A percentile compares a stretch with the other conserved stretches of the same genome.
Evolutionary conservation across 2,797 vertebrate species (phyloP).

Genomic region (Numenius phaeopus): DNA sequence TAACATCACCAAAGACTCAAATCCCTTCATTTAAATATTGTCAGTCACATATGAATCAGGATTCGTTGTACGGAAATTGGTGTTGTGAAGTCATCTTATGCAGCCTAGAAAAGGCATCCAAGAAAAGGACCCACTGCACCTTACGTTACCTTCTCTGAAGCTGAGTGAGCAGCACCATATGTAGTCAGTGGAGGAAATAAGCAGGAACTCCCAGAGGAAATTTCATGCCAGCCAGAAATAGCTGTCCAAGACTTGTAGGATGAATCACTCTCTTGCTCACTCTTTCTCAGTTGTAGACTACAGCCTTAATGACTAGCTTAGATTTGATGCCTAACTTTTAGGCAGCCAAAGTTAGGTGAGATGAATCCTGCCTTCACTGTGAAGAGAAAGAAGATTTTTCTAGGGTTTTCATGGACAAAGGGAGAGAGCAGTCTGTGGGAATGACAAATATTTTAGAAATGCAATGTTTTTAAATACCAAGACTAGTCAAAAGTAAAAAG

Average conservation of each 20-base stretch:
- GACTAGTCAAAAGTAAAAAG: neutral
- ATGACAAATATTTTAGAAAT: neutral
- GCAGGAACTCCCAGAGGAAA: neutral
- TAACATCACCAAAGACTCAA: neutral
- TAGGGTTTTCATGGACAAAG: neutral
- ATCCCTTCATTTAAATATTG: neutral
- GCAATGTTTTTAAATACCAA: neutral
- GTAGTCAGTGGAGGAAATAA: conserved; percentile 23
- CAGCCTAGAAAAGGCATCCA: neutral
- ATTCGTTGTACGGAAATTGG: neutral
- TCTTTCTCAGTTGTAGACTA: neutral
- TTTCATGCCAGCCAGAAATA: conserved; percentile 12
- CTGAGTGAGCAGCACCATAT: neutral
- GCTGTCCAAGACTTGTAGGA: neutral
- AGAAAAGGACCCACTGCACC: neutral
- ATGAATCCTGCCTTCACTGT: neutral
- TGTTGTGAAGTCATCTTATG: neutral
- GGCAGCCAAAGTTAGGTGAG: neutral
- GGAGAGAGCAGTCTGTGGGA: neutral
- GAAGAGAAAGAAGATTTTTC: neutral
- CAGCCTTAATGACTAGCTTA: neutral
- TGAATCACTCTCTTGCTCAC: neutral
- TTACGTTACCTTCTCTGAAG: neutral
- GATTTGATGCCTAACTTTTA: neutral
- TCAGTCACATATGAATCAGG: neutral